Evolutionary conservation across 2,797 vertebrate genomes (phyloP).

Genomic region (Melanogrammus aeglefinus): DNA sequence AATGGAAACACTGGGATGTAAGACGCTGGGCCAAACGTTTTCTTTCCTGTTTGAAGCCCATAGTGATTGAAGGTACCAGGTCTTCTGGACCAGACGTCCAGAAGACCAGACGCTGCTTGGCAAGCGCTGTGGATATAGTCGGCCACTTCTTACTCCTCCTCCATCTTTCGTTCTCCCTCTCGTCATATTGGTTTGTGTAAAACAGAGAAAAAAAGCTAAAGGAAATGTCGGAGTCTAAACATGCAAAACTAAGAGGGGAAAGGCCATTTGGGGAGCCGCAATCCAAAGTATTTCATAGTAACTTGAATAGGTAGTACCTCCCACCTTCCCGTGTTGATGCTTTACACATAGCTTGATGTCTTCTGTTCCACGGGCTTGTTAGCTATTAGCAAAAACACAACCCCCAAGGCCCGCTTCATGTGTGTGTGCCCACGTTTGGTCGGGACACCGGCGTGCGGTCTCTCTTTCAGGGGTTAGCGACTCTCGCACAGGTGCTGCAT

Average conservation of each 20-base stretch:
- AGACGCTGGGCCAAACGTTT: background rate
- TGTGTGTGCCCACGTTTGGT: background rate
- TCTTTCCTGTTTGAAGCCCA: background rate
- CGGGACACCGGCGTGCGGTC: background rate
- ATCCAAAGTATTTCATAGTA: background rate
- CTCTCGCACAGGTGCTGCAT: constrained; percentile 55
- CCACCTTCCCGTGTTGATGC: background rate
- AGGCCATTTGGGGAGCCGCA: background rate
- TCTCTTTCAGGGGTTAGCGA: constrained; percentile 28
- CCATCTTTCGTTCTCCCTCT: background rate
- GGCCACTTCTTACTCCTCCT: background rate
- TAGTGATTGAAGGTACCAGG: background rate
- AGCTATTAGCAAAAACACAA: background rate
- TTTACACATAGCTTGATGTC: background rate
- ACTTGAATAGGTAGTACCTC: background rate
- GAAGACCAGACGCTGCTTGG: too few relatives aligned
- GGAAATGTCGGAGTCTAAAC: background rate
- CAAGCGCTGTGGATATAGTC: background rate
- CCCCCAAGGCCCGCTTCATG: background rate
- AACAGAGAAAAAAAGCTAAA: background rate
- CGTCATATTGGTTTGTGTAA: background rate
- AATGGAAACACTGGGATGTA: constrained; percentile 50
- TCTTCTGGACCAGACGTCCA: background rate
- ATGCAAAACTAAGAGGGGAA: background rate
- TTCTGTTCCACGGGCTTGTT: background rate